A percentile compares a stretch with the other conserved stretches of the same genome.
Conservation (phyloP, 2,888 invertebrate species). For the Coleophora flavipennella region DNA sequence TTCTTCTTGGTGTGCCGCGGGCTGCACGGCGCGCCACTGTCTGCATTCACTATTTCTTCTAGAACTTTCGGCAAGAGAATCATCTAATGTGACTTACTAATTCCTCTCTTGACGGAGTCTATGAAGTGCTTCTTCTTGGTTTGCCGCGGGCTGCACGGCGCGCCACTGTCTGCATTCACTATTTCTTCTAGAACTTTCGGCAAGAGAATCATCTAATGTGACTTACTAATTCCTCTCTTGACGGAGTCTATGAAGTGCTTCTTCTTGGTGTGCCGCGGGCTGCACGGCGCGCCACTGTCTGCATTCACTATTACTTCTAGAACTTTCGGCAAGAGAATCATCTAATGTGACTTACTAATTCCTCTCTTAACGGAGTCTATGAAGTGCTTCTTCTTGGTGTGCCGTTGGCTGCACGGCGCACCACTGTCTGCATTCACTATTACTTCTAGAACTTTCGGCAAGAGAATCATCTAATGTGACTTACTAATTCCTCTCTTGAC, state of each 20-base stretch:
- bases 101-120: slow-evolving; percentile 92
- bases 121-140: slow-evolving; percentile 95
- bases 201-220: too few species aligned
- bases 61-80: slow-evolving; percentile 85
- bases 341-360: slow-evolving; percentile 76
- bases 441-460: slow-evolving; percentile 92
- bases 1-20: too few species aligned
- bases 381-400: slow-evolving; percentile 95
- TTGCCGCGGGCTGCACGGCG: too few species aligned
- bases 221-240: slow-evolving; percentile 84
- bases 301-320: slow-evolving; percentile 96
- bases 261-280: too few species aligned
- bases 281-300: slow-evolving; percentile 89
- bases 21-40: slow-evolving; percentile 89
- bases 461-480: too few species aligned
- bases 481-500: slow-evolving; percentile 87
- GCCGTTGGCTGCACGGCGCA: too few species aligned
- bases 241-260: slow-evolving; percentile 95
- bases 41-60: slow-evolving; percentile 96
- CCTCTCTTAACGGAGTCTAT: slow-evolving; percentile 94
- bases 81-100: too few species aligned
- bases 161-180: slow-evolving; percentile 91
- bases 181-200: slow-evolving; percentile 96
- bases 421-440: slow-evolving; percentile 94
- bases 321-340: slow-evolving; percentile 83